A percentile compares a stretch with the other conserved stretches of the same genome.
Conservation (phyloP, 1,140 invertebrate genomes). For the Metaphire vulgaris region DNA sequence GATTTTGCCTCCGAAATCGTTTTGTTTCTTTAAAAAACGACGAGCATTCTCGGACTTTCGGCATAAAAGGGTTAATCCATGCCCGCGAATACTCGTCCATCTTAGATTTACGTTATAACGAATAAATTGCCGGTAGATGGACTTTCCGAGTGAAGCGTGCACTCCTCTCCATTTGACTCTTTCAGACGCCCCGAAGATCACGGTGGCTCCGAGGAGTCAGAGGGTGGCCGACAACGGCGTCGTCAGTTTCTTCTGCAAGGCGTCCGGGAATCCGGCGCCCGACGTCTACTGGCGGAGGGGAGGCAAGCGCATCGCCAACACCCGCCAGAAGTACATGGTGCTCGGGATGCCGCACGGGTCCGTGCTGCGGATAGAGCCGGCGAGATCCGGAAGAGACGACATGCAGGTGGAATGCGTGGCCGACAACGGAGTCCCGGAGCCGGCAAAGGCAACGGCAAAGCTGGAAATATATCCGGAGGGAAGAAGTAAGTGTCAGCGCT, state of each 20-base stretch:
- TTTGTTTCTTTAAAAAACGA: no score
- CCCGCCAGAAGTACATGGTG: slow-evolving; percentile 51
- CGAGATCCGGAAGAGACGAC: slow-evolving; percentile 75
- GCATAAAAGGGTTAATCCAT: no score
- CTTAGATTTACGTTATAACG: no score
- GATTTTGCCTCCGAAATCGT: no score
- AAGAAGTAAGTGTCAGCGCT: slow-evolving; percentile 53
- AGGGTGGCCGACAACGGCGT: slow-evolving; percentile 76
- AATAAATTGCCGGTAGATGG: no score
- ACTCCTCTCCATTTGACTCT: no score
- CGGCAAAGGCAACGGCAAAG: slow-evolving; percentile 76
- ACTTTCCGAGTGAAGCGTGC: no score
- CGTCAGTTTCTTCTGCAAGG: slow-evolving; percentile 89
- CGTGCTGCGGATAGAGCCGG: slow-evolving; percentile 84
- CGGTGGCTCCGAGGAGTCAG: slow-evolving; percentile 38
- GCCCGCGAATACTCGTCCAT: no score
- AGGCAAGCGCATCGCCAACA: slow-evolving; percentile 65
- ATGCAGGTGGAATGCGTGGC: slow-evolving; percentile 51
- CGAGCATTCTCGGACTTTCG: no score
- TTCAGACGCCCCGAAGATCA: slow-evolving; percentile 45
- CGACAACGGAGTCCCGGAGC: slow-evolving; percentile 62
- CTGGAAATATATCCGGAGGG: slow-evolving; percentile 75
- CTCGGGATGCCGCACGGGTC: slow-evolving; percentile 62
- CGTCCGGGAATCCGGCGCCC: slow-evolving; percentile 78
- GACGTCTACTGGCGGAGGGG: slow-evolving; percentile 85